Conservation (phyloP, 2,113 vertebrate genomes). For the Cygnus buccinator region DNA sequence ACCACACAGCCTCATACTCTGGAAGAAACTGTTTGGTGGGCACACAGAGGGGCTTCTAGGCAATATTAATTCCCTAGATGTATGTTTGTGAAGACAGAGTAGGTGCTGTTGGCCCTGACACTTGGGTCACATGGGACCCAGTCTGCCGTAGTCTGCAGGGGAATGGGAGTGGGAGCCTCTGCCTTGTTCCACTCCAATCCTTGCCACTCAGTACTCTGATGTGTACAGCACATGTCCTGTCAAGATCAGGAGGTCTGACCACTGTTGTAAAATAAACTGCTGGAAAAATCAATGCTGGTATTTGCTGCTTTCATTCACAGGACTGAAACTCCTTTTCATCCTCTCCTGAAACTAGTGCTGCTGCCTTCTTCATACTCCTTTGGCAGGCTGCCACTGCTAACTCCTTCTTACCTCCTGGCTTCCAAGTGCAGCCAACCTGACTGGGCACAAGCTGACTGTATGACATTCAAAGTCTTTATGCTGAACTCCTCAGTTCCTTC, state of each 20-base stretch:
- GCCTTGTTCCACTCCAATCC: background rate
- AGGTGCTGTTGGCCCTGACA: background rate
- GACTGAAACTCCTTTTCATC: background rate
- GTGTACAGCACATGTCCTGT: background rate
- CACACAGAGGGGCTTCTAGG: background rate
- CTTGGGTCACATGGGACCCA: accelerated
- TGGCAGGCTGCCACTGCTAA: background rate
- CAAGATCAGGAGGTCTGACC: background rate
- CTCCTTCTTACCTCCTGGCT: background rate
- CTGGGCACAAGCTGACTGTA: background rate
- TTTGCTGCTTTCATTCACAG: background rate
- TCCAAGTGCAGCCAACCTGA: background rate
- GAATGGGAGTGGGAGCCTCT: background rate
- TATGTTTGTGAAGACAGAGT: background rate
- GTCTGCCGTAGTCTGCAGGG: background rate
- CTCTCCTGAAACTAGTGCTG: background rate
- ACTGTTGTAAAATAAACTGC: background rate
- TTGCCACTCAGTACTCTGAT: background rate
- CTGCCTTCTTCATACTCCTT: background rate
- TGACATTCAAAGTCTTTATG: background rate
- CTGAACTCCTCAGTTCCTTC: background rate
- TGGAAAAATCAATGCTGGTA: background rate
- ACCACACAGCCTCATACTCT: background rate
- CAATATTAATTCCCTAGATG: background rate
- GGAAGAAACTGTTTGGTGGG: background rate